Conservation (phyloP, 37 sponge, comb jelly and placozoan species). For the Haliclona indistincta region DNA sequence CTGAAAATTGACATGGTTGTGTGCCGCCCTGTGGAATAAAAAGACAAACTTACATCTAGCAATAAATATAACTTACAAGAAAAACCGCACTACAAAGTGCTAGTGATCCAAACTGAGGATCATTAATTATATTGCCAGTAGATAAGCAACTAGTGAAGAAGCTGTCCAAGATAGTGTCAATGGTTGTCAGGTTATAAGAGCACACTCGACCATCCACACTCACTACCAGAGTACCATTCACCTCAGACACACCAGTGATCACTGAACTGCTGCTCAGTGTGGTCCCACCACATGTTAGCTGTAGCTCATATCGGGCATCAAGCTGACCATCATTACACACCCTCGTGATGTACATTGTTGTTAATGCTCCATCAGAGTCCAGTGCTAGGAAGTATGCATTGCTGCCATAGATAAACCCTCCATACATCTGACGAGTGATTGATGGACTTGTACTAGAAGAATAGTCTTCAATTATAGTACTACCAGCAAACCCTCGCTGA, state of each 20-base stretch:
- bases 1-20: too few relatives aligned
- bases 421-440: background rate
- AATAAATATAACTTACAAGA: too few relatives aligned
- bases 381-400: slow-evolving; percentile 12
- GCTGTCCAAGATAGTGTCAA: slow-evolving; percentile 7
- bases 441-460: background rate
- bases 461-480: too few relatives aligned
- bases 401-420: background rate
- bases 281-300: background rate
- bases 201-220: background rate
- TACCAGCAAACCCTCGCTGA: slow-evolving; percentile 2
- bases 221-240: background rate
- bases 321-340: background rate
- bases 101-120: too few relatives aligned
- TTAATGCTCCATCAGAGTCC: background rate
- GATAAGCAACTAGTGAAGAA: too few relatives aligned
- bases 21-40: too few relatives aligned
- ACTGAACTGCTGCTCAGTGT: background rate
- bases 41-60: too few relatives aligned
- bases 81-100: too few relatives aligned
- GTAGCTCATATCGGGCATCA: slow-evolving; percentile 3
- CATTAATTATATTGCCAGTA: too few relatives aligned
- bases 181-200: background rate
- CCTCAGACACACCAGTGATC: background rate
- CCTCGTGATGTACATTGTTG: background rate